Conservation (phyloP, 30 jellyfish, hydroid and myxozoan species). For the Aurelia sp. region DNA sequence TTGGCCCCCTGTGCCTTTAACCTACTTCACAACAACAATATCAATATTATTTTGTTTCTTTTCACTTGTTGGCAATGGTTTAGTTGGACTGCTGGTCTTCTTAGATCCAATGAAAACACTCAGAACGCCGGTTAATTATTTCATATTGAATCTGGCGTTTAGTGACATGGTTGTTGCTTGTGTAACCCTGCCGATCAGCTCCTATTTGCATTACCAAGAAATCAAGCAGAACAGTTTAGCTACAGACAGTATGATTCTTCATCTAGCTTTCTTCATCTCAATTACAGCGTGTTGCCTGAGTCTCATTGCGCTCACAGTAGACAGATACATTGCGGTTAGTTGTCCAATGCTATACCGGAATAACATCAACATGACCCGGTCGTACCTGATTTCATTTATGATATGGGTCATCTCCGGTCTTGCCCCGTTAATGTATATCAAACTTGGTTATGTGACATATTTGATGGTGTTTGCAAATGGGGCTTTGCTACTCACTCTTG, state of each 20-base stretch:
- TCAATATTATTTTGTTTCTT: slow-evolving; percentile 48
- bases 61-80: slow-evolving; percentile 59
- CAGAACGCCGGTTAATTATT: slow-evolving; percentile 76
- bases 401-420: slow-evolving; percentile 70
- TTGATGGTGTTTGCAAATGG: slow-evolving; percentile 75
- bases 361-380: slow-evolving; percentile 50
- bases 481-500: slow-evolving; percentile 53
- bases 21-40: slow-evolving; percentile 38
- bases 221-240: slow-evolving; percentile 23
- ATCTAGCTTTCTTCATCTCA: slow-evolving; percentile 57
- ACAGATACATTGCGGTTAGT: slow-evolving; percentile 70
- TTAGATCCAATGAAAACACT: slow-evolving; percentile 57
- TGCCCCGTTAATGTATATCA: slow-evolving; percentile 49
- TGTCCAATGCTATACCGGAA: slow-evolving; percentile 66
- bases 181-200: slow-evolving; percentile 58
- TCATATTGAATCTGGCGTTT: slow-evolving; percentile 69
- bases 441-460: slow-evolving; percentile 51
- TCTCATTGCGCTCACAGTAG: slow-evolving; percentile 57
- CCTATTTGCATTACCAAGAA: slow-evolving; percentile 28
- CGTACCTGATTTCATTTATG: slow-evolving; percentile 21
- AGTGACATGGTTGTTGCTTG: slow-evolving; percentile 79
- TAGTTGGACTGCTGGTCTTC: slow-evolving; percentile 46
- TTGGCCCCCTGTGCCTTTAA: slow-evolving; percentile 56
- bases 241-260: slow-evolving; percentile 28
- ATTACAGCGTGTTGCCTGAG: slow-evolving; percentile 67